Evolutionary conservation across 2,797 vertebrate genomes (phyloP).

Genomic region (Xenops minutus): DNA sequence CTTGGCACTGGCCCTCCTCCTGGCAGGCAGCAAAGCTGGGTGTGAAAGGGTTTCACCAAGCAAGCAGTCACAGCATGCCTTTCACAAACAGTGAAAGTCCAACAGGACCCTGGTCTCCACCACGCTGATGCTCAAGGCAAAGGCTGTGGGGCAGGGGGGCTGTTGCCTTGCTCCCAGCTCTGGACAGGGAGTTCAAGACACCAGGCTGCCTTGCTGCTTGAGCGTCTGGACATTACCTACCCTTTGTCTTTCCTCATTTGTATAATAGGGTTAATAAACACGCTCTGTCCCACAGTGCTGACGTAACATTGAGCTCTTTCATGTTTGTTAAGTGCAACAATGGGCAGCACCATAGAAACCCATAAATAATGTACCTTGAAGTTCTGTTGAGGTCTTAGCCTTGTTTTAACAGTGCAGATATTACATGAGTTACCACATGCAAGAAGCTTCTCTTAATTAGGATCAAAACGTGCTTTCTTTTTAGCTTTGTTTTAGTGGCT

Average conservation of each 20-base stretch:
- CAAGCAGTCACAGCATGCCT: not conserved
- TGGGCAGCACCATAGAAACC: not conserved
- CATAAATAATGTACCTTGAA: slow-evolving; percentile 49
- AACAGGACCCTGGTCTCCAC: rapidly evolving
- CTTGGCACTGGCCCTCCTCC: not conserved
- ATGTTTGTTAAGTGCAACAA: slow-evolving; percentile 28
- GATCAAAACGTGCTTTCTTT: slow-evolving; percentile 19
- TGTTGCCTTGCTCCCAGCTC: not conserved
- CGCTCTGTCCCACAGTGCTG: not conserved
- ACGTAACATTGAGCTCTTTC: slow-evolving; percentile 35
- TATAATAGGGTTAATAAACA: slow-evolving; percentile 38
- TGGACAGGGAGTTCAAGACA: not conserved
- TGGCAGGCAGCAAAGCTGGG: not conserved
- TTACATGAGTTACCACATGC: not conserved
- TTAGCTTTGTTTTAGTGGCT: not conserved
- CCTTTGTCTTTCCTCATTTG: slow-evolving; percentile 25
- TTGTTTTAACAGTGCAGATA: slow-evolving; percentile 34
- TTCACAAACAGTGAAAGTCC: not conserved
- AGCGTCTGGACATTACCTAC: not conserved
- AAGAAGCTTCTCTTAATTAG: slow-evolving; percentile 40
- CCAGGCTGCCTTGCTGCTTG: not conserved
- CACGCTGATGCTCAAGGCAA: rapidly evolving
- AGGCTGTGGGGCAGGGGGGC: not conserved
- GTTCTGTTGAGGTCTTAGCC: slow-evolving; percentile 29
- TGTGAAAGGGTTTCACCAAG: not conserved